Conservation (phyloP, 2,888 invertebrate species). For the Anoplius nigerrimus region DNA sequence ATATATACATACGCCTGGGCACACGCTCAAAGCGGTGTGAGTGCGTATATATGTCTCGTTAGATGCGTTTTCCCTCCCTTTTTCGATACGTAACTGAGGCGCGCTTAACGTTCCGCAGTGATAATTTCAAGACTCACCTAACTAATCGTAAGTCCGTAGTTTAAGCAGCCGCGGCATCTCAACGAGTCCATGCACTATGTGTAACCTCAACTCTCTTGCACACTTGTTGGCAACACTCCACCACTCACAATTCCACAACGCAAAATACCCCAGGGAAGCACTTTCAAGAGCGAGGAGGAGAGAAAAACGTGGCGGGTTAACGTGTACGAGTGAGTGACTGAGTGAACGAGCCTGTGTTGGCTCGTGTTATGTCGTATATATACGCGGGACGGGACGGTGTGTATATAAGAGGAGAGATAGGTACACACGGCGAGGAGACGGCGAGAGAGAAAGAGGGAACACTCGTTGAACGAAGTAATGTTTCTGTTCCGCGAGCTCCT, state of each 20-base stretch:
- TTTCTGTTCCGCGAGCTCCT: too few species aligned
- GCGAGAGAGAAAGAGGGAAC: neutral
- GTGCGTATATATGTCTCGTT: constrained; percentile 10
- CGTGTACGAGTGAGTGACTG: too few species aligned
- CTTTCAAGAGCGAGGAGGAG: constrained; percentile 13
- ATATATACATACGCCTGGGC: neutral
- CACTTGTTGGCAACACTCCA: constrained; percentile 30
- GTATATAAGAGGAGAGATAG: neutral
- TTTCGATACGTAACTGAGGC: neutral
- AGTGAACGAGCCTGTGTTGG: neutral
- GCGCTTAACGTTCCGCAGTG: neutral
- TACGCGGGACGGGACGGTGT: neutral
- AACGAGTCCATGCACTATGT: constrained; percentile 65
- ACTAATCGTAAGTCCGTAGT: constrained; percentile 71
- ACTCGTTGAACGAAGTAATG: neutral
- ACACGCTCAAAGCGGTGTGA: too few species aligned
- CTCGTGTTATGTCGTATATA: neutral
- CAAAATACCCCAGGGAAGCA: constrained; percentile 22
- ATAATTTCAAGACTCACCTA: constrained; percentile 60
- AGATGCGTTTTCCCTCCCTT: constrained; percentile 8
- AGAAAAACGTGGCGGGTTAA: too few species aligned
- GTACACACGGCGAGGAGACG: neutral
- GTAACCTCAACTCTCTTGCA: constrained; percentile 57
- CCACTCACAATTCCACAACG: neutral
- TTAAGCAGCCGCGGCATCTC: constrained; percentile 72